Conservation (phyloP, 2,797 vertebrate species). For the Dipus sagitta region DNA sequence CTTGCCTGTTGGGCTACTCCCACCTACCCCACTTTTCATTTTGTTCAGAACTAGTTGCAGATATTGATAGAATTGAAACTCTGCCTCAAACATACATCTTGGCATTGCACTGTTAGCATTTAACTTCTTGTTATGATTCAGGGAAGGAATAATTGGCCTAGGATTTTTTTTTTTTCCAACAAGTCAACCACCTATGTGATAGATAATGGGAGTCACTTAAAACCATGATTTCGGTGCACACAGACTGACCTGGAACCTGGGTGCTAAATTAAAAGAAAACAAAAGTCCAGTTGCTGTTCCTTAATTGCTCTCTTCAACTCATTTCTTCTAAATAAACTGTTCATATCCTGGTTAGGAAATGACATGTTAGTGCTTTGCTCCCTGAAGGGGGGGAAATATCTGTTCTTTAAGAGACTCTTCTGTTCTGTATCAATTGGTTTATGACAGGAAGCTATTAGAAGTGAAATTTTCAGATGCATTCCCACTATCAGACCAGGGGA, state of each 20-base stretch:
- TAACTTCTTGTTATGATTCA: conserved; percentile 91
- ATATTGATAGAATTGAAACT: conserved; percentile 87
- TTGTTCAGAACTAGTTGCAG: conserved; percentile 85
- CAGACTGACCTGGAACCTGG: conserved; percentile 88
- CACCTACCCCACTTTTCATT: conserved; percentile 88
- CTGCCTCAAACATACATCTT: conserved; percentile 90
- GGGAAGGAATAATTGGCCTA: conserved; percentile 89
- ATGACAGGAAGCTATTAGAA: conserved; percentile 91
- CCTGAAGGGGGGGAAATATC: conserved; percentile 83
- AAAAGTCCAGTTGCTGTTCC: conserved; percentile 87
- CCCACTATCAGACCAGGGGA: conserved; percentile 85
- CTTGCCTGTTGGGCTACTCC: conserved; percentile 88
- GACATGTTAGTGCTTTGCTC: conserved; percentile 86
- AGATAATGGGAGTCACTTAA: conserved; percentile 60
- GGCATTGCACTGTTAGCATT: conserved; percentile 93
- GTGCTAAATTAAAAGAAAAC: conserved; percentile 88
- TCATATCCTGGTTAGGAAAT: conserved; percentile 87
- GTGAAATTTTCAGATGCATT: conserved; percentile 88
- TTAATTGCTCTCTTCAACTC: conserved; percentile 87
- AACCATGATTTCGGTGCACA: conserved; percentile 87
- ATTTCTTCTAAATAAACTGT: conserved; percentile 87
- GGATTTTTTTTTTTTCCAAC: conserved; percentile 79
- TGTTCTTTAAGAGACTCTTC: conserved; percentile 87
- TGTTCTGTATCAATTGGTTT: conserved; percentile 86
- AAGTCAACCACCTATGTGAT: conserved; percentile 81